Evolutionary conservation across 2,113 vertebrate species (phyloP).

Genomic region (Oncorhynchus clarkii): DNA sequence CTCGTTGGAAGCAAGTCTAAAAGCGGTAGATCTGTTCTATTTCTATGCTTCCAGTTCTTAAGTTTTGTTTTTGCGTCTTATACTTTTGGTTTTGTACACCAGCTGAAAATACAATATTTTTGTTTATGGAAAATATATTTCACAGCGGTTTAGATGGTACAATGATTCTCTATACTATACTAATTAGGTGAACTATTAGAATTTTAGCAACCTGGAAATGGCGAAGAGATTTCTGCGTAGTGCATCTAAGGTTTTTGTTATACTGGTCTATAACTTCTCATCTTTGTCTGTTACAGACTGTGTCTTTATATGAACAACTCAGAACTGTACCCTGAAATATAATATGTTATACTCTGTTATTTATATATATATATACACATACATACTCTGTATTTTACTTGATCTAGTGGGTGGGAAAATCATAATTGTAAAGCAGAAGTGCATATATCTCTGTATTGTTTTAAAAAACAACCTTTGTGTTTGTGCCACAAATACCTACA

Average conservation of each 20-base stretch:
- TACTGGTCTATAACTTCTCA: not conserved
- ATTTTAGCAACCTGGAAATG: no score
- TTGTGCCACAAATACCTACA: slow-evolving; percentile 3
- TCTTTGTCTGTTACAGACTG: not conserved
- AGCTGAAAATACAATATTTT: no score
- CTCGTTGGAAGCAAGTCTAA: no score
- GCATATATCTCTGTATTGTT: not conserved
- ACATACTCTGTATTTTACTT: not conserved
- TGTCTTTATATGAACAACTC: not conserved
- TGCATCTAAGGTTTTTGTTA: not conserved
- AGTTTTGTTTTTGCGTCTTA: no score
- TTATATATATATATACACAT: not conserved
- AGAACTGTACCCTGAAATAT: not conserved
- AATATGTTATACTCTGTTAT: not conserved
- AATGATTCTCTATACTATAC: no score
- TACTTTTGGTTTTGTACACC: no score
- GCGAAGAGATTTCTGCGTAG: no score
- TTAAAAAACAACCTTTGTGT: not conserved
- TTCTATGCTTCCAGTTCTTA: no score
- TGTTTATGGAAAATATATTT: no score
- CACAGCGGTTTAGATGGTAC: no score
- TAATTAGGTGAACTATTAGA: no score
- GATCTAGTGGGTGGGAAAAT: not conserved
- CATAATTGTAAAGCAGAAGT: not conserved
- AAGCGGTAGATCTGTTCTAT: no score